Base-by-base conservation (phyloP, 37 sponge, comb jelly and placozoan genomes). In the Aplysina aerophoba region DNA sequence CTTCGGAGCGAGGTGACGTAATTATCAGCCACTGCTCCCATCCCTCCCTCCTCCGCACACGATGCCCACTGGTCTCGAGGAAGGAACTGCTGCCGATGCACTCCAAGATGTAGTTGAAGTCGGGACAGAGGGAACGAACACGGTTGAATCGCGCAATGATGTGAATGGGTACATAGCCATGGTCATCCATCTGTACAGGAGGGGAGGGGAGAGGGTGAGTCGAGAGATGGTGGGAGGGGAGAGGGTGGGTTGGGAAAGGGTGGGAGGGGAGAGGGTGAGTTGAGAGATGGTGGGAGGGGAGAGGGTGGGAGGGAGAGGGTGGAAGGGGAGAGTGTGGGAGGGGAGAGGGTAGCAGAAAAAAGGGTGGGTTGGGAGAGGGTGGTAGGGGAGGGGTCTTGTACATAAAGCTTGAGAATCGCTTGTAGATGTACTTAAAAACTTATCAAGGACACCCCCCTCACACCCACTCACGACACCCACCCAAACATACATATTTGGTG, bases 121-220 rank as follows among this genome's bases (percentile, higher is more conserved):
- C 96, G 44, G 90, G 91, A 0, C 93, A 89, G 73, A 98, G 87
- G 4, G 93, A 90, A 22, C 90, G 79, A 25, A 99, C 89, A 39
- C 99, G 73, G 82, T 97, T 95, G 87, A 99, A 99, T 35, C 92
- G 41, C 0, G 94, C 92, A 50, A 99, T 91, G n/a, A 94, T 84
- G 55, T 56, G 34, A 11, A 97, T 81, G 36, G 92, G 89, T 0
- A 99, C 95, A 85, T 82, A 99, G 2, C 99, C 99, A 59, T 95
- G 96, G 39, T 80, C 66, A 59, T 97, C 94, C 99, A 99, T 99
- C 97, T 99, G 81, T 0, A 88, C 65, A 67, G 53, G 81, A 44
- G 57, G 82, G 62, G 44, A 78, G 19, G 27, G n/a, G 34, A 4
- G 24, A 21, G 22, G 0, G 37, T 14, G 33, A 44, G n/a, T 19